Conservation (phyloP, 1,140 invertebrate species). For the Trichomalopsis sarcophagae region DNA sequence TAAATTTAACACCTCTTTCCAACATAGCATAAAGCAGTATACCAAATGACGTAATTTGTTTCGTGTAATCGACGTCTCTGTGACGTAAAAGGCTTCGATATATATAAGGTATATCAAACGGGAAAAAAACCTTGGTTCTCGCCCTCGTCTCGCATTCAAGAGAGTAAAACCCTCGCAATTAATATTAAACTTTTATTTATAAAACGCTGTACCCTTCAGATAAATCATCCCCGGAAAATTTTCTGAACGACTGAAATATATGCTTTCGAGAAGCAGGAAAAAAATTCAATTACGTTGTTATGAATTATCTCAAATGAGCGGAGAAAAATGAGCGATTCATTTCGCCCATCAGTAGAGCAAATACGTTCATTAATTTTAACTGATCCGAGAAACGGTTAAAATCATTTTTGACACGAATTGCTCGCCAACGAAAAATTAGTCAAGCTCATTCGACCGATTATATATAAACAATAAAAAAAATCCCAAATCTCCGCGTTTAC, state of each 20-base stretch:
- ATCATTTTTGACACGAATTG: too few relatives aligned
- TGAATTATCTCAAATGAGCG: too few relatives aligned
- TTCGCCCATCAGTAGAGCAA: too few relatives aligned
- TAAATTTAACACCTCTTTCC: background rate
- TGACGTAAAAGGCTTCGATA: background rate
- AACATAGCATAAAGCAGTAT: background rate
- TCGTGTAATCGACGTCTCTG: background rate
- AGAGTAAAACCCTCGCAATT: background rate
- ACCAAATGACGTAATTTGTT: background rate
- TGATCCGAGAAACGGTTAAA: too few relatives aligned
- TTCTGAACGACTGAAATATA: background rate
- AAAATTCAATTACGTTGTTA: too few relatives aligned
- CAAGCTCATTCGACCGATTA: too few relatives aligned
- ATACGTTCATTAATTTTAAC: too few relatives aligned
- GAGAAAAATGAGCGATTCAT: too few relatives aligned
- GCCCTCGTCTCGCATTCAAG: background rate
- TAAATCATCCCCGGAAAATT: background rate
- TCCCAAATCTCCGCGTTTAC: too few relatives aligned
- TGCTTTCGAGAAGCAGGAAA: background rate
- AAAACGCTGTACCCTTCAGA: background rate
- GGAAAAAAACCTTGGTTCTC: slow-evolving; percentile 1
- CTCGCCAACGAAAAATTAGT: too few relatives aligned
- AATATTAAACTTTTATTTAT: slow-evolving; percentile 12
- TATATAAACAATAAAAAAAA: too few relatives aligned
- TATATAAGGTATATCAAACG: background rate